Evolutionary conservation across 2,797 vertebrate species (phyloP).

Genomic region (Lindbergichthys nudifrons): DNA sequence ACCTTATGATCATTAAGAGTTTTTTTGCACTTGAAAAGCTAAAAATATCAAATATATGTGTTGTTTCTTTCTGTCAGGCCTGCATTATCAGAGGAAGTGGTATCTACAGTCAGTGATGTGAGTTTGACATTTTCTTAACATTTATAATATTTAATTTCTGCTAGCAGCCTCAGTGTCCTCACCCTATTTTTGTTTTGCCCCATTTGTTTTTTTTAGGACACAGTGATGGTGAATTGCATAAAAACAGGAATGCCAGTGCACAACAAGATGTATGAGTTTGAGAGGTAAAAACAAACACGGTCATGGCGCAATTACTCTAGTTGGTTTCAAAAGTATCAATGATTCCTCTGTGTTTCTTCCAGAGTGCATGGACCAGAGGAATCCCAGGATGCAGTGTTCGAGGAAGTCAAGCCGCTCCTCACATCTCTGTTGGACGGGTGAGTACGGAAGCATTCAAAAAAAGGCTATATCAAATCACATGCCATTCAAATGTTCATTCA

Average conservation of each 20-base stretch:
- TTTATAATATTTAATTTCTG: not conserved
- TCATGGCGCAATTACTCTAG: rapidly evolving
- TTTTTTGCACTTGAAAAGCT: not conserved
- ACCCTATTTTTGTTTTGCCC: not conserved
- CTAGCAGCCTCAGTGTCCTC: not conserved
- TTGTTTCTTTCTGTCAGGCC: conserved; percentile 63
- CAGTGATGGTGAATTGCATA: conserved; percentile 83
- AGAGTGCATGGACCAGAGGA: conserved; percentile 87
- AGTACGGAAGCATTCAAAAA: conserved; percentile 53
- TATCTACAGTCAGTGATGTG: conserved; percentile 85
- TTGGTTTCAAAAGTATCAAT: not conserved
- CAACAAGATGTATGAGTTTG: conserved; percentile 88
- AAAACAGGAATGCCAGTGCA: conserved; percentile 78
- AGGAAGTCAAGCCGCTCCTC: conserved; percentile 87
- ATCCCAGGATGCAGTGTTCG: conserved; percentile 86
- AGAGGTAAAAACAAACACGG: conserved; percentile 81
- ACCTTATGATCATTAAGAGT: not conserved
- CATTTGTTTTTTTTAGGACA: conserved; percentile 82
- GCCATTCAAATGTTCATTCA: not conserved
- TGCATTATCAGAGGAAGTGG: conserved; percentile 76
- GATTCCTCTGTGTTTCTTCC: conserved; percentile 15
- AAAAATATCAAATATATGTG: not conserved
- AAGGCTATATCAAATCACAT: not conserved
- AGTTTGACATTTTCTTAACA: conserved; percentile 57
- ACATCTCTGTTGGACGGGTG: conserved; percentile 90